phyloP scores from a whole-genome alignment of 1,140 invertebrate genomes.

The Gonatopus flavifemur region DNA sequence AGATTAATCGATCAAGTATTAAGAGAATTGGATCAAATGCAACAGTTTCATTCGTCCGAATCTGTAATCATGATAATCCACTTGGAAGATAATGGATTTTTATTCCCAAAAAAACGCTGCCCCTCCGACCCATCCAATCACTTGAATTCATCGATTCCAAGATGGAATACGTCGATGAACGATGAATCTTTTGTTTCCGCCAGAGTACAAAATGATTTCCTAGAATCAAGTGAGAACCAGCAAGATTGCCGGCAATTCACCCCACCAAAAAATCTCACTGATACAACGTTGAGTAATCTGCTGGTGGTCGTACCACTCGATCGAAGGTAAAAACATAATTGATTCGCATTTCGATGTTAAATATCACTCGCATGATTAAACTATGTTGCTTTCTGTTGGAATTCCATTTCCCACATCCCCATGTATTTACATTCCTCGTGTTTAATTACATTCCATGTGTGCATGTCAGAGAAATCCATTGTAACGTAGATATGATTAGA shows the following conservation, averaged over 20 bases:
- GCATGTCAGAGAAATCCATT: too few relatives aligned
- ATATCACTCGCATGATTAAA: too few relatives aligned
- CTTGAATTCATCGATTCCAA: constrained; percentile 26
- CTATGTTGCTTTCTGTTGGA: too few relatives aligned
- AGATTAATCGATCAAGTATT: constrained; percentile 44
- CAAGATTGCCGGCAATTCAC: constrained; percentile 18
- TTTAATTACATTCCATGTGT: too few relatives aligned
- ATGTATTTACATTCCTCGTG: too few relatives aligned
- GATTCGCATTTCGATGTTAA: too few relatives aligned
- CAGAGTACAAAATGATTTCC: neutral
- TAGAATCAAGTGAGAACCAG: neutral
- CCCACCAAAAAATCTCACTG: constrained; percentile 37
- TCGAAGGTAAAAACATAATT: constrained; percentile 47
- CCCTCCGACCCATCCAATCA: too few relatives aligned
- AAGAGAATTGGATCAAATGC: constrained; percentile 42
- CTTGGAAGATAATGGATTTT: constrained; percentile 40
- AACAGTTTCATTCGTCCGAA: constrained; percentile 34
- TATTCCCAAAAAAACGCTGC: constrained; percentile 37
- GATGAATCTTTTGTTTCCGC: constrained; percentile 10
- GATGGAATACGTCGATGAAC: too few relatives aligned
- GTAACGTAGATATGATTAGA: too few relatives aligned
- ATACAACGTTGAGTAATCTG: constrained; percentile 40
- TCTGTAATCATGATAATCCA: constrained; percentile 48
- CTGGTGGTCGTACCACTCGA: constrained; percentile 49
- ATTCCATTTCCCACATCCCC: too few relatives aligned